Conservation (phyloP, 2,888 invertebrate species). For the Nomada fucata region DNA sequence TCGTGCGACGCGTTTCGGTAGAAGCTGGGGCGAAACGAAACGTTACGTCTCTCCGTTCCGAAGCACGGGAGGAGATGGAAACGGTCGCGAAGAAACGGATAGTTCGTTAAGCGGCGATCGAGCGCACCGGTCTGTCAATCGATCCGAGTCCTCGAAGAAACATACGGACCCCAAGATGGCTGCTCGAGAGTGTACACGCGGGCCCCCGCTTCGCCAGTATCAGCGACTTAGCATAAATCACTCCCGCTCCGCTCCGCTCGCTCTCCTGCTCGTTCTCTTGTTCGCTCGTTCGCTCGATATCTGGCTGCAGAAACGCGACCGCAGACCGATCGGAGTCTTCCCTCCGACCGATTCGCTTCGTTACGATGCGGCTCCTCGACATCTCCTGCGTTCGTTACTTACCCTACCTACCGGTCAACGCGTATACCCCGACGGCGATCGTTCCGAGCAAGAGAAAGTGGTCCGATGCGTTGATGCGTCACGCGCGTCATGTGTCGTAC, state of each 20-base stretch:
- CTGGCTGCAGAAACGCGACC: conserved; percentile 68
- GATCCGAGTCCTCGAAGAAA: conserved; percentile 69
- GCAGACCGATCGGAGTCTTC: conserved; percentile 49
- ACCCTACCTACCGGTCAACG: background rate
- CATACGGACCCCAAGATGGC: conserved; percentile 74
- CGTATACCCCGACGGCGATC: conserved; percentile 3
- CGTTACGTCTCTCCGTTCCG: background rate
- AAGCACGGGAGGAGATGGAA: conserved; percentile 25
- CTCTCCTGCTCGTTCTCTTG: conserved; percentile 38
- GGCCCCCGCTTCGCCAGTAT: conserved; percentile 79
- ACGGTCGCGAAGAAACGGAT: conserved; percentile 57
- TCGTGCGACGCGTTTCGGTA: no score
- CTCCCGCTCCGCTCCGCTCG: conserved; percentile 76
- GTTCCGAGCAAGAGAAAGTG: background rate
- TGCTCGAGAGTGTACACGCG: conserved; percentile 71
- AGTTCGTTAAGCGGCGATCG: conserved; percentile 70
- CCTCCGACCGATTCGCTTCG: conserved; percentile 21
- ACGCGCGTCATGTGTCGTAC: no score
- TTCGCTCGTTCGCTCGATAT: conserved; percentile 60
- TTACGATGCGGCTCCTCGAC: background rate
- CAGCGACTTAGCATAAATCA: conserved; percentile 83
- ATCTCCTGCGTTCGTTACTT: accelerated
- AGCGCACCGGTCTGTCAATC: conserved; percentile 70
- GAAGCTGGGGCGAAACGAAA: no score
- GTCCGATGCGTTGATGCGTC: background rate